phyloP scores from a whole-genome alignment of 2,113 vertebrate genomes.

The Pangasianodon gigas region DNA sequence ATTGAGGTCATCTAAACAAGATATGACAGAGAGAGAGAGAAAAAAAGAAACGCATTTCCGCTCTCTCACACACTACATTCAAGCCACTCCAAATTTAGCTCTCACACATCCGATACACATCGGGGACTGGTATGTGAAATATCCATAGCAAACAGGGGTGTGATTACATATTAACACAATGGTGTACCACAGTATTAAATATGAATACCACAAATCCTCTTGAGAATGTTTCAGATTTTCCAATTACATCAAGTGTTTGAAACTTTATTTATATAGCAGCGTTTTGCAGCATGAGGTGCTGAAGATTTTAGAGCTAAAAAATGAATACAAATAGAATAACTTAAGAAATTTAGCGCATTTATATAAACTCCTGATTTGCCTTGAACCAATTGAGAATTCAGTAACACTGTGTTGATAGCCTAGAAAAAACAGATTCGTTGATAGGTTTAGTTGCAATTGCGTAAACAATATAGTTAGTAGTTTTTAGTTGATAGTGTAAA shows the following conservation, averaged over 20 bases:
- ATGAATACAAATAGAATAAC: not conserved
- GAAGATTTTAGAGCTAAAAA: not conserved
- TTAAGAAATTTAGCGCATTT: not conserved
- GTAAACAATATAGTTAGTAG: no score
- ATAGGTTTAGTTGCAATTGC: no score
- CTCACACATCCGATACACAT: slow-evolving; percentile 6
- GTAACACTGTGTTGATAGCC: not conserved
- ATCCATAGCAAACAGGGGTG: not conserved
- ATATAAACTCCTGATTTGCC: not conserved
- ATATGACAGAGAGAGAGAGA: slow-evolving; percentile 51
- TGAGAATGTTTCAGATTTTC: not conserved
- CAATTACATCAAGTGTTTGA: not conserved
- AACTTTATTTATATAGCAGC: not conserved
- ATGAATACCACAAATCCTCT: not conserved
- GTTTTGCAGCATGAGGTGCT: not conserved
- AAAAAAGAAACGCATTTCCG: slow-evolving; percentile 22
- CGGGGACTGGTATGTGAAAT: not conserved
- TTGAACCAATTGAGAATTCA: not conserved
- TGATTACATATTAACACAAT: slow-evolving; percentile 10
- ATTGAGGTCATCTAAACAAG: slow-evolving; percentile 71
- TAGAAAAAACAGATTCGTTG: not conserved
- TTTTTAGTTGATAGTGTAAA: no score
- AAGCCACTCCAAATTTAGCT: not conserved
- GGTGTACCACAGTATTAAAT: not conserved
- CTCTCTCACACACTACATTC: not conserved